Evolutionary conservation across 23 tunicate genomes (phyloP), one percentile per base, ranked within the genome.

Genomic region (Botrylloides violaceus): DNA sequence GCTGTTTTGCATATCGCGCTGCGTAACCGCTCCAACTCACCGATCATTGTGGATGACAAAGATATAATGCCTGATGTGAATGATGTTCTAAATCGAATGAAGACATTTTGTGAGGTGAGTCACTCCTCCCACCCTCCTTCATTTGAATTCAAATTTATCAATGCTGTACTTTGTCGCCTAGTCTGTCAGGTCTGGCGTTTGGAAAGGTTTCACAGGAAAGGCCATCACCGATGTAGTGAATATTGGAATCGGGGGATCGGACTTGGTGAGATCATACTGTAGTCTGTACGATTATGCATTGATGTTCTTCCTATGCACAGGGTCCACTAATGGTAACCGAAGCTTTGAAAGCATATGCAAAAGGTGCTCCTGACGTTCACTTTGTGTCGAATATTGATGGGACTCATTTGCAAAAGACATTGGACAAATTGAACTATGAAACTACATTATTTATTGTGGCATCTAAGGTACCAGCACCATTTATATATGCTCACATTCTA

Each of bases 321-420:
- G 99, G 99, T 7, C 99, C 99, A 25, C 77, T 89, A 36, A 94
- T 94, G 99, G 99, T 94, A 18, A 94, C 99, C 3, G 99, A 94
- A 61, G 99, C 99, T 4, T 35, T 94, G 36, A 94, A 94, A 59
- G 88, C 95, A 18, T 94, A 81, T 60, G 73, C 96, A 1, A 71
- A 56, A 27, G 88, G 84, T 49, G 87, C 87, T 4, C 89, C 94
- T 0, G 65, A 66, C 2, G 88, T 87, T 36, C 99, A 94, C 59
- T 94, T 86, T 73, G 95, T 94, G n/a, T 94, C 99, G 15, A 94
- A 94, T 59, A 88, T 94, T 34, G 99, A 94, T 75, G 99, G 99
- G 27, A 94, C 99, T 21, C 99, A 94, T 37, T 30, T 94, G 49
- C 76, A 87, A 23, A 88, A 83, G 27, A 71, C 75, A 24, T 71